Conservation (phyloP, 1,140 invertebrate genomes). For the Oscheius sp. region DNA sequence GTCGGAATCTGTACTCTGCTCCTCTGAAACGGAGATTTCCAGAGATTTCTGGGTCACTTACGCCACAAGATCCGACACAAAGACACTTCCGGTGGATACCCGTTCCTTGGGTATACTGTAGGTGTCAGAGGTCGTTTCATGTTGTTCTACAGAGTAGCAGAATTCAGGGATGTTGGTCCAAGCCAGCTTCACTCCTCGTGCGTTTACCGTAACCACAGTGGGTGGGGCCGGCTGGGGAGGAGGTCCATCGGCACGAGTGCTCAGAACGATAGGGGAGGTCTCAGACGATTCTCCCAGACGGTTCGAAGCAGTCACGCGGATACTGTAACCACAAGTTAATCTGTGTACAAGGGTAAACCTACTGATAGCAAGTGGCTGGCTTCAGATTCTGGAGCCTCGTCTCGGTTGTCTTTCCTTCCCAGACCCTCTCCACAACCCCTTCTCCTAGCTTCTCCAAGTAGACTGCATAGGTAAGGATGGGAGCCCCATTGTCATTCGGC, state of each 20-base stretch:
- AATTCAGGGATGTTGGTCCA: conserved; percentile 32
- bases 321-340: conserved; percentile 14
- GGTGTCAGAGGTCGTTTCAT: conserved; percentile 23
- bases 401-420: conserved; percentile 40
- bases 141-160: conserved; percentile 29
- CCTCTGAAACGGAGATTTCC: no score
- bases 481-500: conserved; percentile 43
- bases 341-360: background rate
- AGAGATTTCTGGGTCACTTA: no score
- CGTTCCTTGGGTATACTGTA: conserved; percentile 13
- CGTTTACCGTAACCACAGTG: conserved; percentile 28
- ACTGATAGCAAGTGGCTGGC: conserved; percentile 38
- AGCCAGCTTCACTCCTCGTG: conserved; percentile 42
- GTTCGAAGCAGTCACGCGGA: conserved; percentile 51
- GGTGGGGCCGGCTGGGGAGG: conserved; percentile 4
- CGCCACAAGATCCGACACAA: conserved; percentile 28
- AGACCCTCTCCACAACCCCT: conserved; percentile 4
- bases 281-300: conserved; percentile 43
- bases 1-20: conserved; percentile 53
- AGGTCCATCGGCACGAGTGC: conserved; percentile 38
- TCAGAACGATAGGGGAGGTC: conserved; percentile 22
- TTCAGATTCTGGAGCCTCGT: conserved; percentile 40
- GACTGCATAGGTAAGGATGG: conserved; percentile 39
- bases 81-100: background rate
- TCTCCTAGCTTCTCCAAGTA: conserved; percentile 48